A percentile compares a stretch with the other conserved stretches of the same genome.
Evolutionary conservation across 2,797 vertebrate species (phyloP).

Genomic region (Gobio occitaniae): DNA sequence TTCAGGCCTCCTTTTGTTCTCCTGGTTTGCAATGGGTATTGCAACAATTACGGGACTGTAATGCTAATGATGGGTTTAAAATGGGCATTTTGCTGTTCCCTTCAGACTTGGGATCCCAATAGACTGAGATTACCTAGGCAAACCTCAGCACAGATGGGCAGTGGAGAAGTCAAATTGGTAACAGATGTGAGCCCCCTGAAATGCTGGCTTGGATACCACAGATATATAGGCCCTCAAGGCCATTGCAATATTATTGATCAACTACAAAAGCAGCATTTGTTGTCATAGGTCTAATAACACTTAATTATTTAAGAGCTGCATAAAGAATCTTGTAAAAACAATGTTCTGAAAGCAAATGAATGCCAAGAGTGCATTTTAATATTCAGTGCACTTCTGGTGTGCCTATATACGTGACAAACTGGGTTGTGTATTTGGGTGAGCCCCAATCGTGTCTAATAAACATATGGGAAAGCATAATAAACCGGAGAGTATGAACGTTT

Average conservation of each 20-base stretch:
- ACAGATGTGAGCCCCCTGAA: conserved; percentile 53
- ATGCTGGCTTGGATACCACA: conserved; percentile 29
- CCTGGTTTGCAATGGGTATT: conserved; percentile 19
- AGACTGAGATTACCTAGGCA: conserved; percentile 53
- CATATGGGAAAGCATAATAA: conserved; percentile 46
- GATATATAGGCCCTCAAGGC: conserved; percentile 34
- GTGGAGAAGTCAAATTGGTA: conserved; percentile 43
- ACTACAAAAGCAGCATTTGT: conserved; percentile 32
- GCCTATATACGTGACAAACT: neutral
- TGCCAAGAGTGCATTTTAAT: conserved; percentile 14
- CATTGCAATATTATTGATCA: conserved; percentile 46
- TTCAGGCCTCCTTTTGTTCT: conserved; percentile 33
- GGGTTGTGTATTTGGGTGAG: conserved; percentile 27
- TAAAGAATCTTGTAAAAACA: conserved; percentile 30
- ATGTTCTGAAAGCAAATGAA: conserved; percentile 12
- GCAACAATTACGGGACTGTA: conserved; percentile 45
- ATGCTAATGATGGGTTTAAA: conserved; percentile 45
- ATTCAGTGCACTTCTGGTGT: neutral
- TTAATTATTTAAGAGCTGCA: conserved; percentile 26
- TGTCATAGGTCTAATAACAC: conserved; percentile 26
- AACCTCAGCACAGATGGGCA: conserved; percentile 50
- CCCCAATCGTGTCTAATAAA: conserved; percentile 37
- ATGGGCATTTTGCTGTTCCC: conserved; percentile 36
- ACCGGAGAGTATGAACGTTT: conserved; percentile 30
- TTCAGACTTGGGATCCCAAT: conserved; percentile 42